Conservation (phyloP, 2,888 invertebrate species). For the Pegoplata infirma region DNA sequence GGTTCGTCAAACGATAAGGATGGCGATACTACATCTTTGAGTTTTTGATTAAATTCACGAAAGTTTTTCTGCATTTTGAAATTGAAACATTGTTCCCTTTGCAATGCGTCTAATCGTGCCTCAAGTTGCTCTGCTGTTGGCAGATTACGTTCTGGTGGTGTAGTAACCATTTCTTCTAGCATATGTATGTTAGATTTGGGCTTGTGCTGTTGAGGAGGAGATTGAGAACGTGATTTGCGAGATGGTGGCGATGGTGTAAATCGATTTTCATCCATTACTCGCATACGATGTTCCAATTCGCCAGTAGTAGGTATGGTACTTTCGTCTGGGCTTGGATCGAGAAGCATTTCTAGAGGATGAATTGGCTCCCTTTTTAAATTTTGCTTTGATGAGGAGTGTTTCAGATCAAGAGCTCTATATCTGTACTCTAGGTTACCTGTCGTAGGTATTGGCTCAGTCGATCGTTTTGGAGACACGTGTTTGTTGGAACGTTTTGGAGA, state of each 20-base stretch:
- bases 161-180: constrained; percentile 68
- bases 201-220: constrained; percentile 67
- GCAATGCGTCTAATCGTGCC: constrained; percentile 71
- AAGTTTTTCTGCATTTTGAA: constrained; percentile 73
- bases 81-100: constrained; percentile 71
- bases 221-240: constrained; percentile 68
- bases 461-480: not conserved
- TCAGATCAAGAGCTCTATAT: constrained; percentile 71
- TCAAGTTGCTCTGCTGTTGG: constrained; percentile 73
- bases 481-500: constrained; percentile 18
- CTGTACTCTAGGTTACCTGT: constrained; percentile 71
- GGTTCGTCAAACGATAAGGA: constrained; percentile 71
- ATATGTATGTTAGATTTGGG: constrained; percentile 69
- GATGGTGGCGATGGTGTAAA: constrained; percentile 65
- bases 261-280: constrained; percentile 70
- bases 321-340: constrained; percentile 72
- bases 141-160: constrained; percentile 68
- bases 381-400: constrained; percentile 69
- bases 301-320: constrained; percentile 73
- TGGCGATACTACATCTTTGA: constrained; percentile 71
- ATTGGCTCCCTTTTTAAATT: constrained; percentile 67
- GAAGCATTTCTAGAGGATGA: constrained; percentile 74
- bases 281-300: constrained; percentile 74
- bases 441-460: constrained; percentile 64
- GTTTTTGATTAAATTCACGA: constrained; percentile 72